phyloP scores from a whole-genome alignment of 2,888 invertebrate species.

The Lucinisca nassula region DNA sequence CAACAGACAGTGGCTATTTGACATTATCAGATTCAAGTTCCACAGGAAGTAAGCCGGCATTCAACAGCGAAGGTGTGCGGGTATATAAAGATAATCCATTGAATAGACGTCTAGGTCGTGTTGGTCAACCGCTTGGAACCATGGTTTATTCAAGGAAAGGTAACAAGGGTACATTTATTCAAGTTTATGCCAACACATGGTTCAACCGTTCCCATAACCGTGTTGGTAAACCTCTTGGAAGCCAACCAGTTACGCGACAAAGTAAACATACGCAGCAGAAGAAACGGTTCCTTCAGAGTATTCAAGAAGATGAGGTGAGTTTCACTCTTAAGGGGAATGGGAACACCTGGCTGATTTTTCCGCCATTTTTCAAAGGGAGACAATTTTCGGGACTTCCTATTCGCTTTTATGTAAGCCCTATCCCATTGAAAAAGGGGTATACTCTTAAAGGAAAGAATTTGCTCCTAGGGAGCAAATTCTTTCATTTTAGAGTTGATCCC shows the following conservation, averaged over 20 bases:
- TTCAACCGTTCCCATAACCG: slow-evolving; percentile 27
- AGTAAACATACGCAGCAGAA: neutral
- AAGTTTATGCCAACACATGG: neutral
- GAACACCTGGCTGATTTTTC: too few species aligned
- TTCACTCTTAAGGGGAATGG: too few species aligned
- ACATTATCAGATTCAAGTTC: too few species aligned
- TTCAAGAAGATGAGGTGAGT: neutral
- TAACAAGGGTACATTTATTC: neutral
- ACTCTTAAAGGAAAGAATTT: too few species aligned
- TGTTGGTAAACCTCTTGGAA: slow-evolving; percentile 41
- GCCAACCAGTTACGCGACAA: neutral
- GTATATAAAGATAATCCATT: slow-evolving; percentile 45
- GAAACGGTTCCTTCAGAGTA: neutral
- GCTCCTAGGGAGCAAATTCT: too few species aligned
- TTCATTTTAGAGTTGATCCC: too few species aligned
- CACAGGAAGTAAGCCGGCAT: neutral
- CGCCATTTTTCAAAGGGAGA: too few species aligned
- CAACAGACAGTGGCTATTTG: too few species aligned
- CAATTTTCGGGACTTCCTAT: too few species aligned
- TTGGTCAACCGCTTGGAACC: slow-evolving; percentile 56
- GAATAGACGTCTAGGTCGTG: slow-evolving; percentile 55
- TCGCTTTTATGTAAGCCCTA: too few species aligned
- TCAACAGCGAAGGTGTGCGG: neutral
- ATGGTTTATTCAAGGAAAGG: slow-evolving; percentile 36
- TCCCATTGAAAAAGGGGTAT: too few species aligned